Conservation (phyloP, 2,888 invertebrate species). For the Drosophila anomalipes region DNA sequence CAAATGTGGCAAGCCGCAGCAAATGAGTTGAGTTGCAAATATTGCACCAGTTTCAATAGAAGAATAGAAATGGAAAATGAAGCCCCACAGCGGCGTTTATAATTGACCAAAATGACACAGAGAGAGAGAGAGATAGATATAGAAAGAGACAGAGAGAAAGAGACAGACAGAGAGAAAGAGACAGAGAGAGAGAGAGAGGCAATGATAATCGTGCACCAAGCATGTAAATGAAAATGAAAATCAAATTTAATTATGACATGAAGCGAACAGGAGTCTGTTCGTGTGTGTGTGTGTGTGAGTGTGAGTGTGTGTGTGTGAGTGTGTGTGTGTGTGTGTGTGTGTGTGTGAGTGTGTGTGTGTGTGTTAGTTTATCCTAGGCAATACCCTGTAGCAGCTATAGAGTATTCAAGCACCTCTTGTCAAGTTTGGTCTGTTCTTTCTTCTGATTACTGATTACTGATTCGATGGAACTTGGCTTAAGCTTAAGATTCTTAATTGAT, state of each 20-base stretch:
- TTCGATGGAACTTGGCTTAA: not conserved
- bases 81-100: constrained; percentile 33
- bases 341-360: too few relatives aligned
- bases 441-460: not conserved
- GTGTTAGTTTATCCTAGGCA: not conserved
- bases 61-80: constrained; percentile 7
- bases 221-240: constrained; percentile 36
- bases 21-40: constrained; percentile 62
- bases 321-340: not conserved
- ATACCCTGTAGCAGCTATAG: not conserved
- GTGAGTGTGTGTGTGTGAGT: constrained; percentile 7
- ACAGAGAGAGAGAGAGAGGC: not conserved
- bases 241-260: constrained; percentile 54
- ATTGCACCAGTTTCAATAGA: constrained; percentile 29
- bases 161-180: not conserved
- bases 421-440: not conserved
- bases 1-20: constrained; percentile 30
- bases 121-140: not conserved
- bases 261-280: constrained; percentile 18
- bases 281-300: constrained; percentile 7
- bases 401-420: not conserved
- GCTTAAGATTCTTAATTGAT: not conserved
- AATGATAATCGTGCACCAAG: constrained; percentile 17
- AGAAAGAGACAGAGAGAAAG: not conserved
- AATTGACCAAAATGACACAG: constrained; percentile 35